Evolutionary conservation across 35 echinoderm and acorn worm genomes (phyloP).

Genomic region (Amphiura filiformis): DNA sequence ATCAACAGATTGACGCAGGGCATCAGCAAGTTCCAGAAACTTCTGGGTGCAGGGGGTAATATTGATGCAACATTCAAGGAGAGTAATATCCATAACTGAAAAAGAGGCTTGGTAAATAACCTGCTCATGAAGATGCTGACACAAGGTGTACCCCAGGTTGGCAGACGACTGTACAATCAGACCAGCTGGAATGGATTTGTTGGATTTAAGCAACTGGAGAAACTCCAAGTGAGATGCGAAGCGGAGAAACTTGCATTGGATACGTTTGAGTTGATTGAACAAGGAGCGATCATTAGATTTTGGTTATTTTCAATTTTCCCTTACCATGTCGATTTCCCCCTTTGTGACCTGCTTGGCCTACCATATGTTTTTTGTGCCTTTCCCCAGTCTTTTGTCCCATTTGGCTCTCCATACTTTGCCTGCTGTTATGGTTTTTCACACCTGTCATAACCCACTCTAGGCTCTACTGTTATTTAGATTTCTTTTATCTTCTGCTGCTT

Average conservation of each 20-base stretch:
- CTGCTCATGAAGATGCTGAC: not conserved
- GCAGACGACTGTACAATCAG: not conserved
- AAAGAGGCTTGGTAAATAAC: not conserved
- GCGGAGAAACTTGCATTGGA: not conserved
- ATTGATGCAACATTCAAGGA: not conserved
- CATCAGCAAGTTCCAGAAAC: not conserved
- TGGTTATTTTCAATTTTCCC: too few relatives aligned
- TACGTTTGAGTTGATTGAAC: not conserved
- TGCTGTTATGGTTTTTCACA: too few relatives aligned
- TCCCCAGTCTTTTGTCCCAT: too few relatives aligned
- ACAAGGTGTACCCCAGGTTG: not conserved
- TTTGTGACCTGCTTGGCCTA: too few relatives aligned
- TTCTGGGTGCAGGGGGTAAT: not conserved
- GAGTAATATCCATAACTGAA: not conserved
- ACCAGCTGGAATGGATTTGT: not conserved
- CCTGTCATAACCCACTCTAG: too few relatives aligned
- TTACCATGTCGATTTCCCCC: too few relatives aligned
- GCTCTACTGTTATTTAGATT: too few relatives aligned
- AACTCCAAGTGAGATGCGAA: not conserved
- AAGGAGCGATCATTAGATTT: not conserved
- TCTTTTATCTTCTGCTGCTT: too few relatives aligned
- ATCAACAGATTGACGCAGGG: not conserved
- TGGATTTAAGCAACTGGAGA: not conserved
- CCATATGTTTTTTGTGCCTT: too few relatives aligned
- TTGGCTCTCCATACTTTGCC: too few relatives aligned